phyloP scores from a whole-genome alignment of 2,797 vertebrate genomes.

The Kryptopterus vitreolus region DNA sequence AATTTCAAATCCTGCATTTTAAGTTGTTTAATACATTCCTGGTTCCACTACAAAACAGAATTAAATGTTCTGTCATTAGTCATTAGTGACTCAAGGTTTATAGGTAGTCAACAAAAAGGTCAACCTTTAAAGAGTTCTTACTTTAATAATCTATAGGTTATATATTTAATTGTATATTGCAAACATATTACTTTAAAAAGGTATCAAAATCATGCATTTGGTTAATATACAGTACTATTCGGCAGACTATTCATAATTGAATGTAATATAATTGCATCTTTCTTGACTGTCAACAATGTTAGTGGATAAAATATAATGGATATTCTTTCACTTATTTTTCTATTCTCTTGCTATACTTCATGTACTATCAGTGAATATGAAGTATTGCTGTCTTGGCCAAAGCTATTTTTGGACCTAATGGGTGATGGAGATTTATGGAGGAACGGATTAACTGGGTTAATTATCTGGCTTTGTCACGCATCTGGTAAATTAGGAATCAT shows the following conservation, averaged over 20 bases:
- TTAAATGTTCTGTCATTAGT: not conserved
- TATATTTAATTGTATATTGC: not conserved
- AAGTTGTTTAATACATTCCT: not conserved
- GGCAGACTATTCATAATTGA: not conserved
- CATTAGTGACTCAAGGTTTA: not conserved
- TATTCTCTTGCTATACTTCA: constrained; percentile 22
- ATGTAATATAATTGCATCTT: not conserved
- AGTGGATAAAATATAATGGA: constrained; percentile 2
- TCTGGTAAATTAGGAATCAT: constrained; percentile 11
- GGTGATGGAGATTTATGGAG: constrained; percentile 36
- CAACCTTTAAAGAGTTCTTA: not conserved
- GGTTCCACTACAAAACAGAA: not conserved
- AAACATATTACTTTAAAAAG: not conserved
- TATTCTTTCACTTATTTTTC: constrained; percentile 6
- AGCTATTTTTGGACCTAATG: constrained; percentile 39
- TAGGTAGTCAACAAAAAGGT: not conserved
- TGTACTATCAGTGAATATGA: constrained; percentile 25
- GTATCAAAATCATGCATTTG: not conserved
- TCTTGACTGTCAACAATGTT: not conserved
- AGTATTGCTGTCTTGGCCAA: constrained; percentile 29
- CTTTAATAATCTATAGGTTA: not conserved
- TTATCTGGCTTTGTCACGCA: constrained; percentile 27
- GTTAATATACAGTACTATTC: not conserved
- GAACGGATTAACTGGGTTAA: constrained; percentile 50
- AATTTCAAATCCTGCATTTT: not conserved